Evolutionary conservation across 2,888 invertebrate genomes (phyloP), one percentile per base, ranked within the genome.

Genomic region (Tenthredo notha): DNA sequence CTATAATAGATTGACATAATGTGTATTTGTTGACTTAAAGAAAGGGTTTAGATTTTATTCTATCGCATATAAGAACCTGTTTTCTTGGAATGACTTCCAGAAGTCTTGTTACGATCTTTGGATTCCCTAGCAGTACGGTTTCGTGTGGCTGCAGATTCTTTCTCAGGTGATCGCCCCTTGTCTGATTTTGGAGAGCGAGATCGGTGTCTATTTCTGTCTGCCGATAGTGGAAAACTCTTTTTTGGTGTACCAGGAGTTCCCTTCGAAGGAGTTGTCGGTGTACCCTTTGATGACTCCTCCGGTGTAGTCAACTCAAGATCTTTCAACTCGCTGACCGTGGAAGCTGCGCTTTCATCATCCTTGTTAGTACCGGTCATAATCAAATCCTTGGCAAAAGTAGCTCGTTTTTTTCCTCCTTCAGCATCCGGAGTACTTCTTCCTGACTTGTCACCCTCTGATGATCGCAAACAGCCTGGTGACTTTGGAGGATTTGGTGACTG

Each of bases 401-500:
- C 50, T 21, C 82, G 86, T 43, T 88, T 88, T 75, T 86, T 86
- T 6, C 85, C 87, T 7, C 82, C 85, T 4, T 82, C 80, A 21
- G 40, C 21, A 29, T 83, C 83, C 29, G 83, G 83, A 54, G 83
- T 83, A 33, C 83, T 83, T 47, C 83, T 40, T 3, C 83, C 83
- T 12, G 83, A 83, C 33, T 83, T 86, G 1, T 87, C 88, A 15
- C 82, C 82, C 2, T 82, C 80, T 25, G 40, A 77, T 18, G 72
- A 84, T 47, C 40, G 72, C n/a, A 85, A 86, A 40, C 87, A 87
- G 75, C 84, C 88, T 12, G 90, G 87, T 10, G 89, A 88, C 43
- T 87, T 88, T 0, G 90, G 89, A 4, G 89, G 86, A 40, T 80
- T 86, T 6, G 90, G 88, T 1, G 87, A 87, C 1, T 85, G 87